Evolutionary conservation across 2,113 vertebrate genomes (phyloP).

Genomic region (Antechinus flavipes): DNA sequence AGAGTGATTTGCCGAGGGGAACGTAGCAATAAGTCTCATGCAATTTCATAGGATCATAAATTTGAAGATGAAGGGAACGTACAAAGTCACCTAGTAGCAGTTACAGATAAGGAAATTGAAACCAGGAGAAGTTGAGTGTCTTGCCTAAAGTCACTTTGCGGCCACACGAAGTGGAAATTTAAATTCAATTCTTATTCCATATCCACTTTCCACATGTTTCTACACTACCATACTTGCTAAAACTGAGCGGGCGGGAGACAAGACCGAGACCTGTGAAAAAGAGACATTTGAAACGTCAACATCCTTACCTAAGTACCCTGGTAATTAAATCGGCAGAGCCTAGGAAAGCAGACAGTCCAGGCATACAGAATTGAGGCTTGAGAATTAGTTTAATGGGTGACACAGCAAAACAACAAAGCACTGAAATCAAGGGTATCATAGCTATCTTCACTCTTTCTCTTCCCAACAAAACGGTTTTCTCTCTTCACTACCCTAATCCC

Average conservation of each 20-base stretch:
- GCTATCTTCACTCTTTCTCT: not conserved
- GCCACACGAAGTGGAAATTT: not conserved
- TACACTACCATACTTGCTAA: not conserved
- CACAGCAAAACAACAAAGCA: not conserved
- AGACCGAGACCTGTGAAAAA: not conserved
- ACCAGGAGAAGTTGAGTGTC: not conserved
- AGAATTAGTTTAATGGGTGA: not conserved
- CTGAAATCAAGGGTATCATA: not conserved
- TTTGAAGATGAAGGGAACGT: not conserved
- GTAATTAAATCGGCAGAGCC: not conserved
- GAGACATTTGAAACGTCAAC: not conserved
- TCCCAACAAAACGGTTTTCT: not conserved
- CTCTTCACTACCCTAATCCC: not conserved
- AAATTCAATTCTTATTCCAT: not conserved
- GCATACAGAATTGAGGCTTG: not conserved
- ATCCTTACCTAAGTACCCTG: not conserved
- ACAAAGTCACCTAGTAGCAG: not conserved
- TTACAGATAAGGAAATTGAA: not conserved
- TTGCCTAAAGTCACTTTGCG: not conserved
- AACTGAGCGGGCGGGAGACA: not conserved
- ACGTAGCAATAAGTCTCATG: not conserved
- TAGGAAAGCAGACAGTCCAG: not conserved
- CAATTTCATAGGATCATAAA: not conserved
- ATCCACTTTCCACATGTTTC: not conserved
- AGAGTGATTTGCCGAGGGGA: not conserved